A percentile compares a stretch with the other conserved stretches of the same genome.
Conservation (phyloP, 2,797 vertebrate species). For the Hipposideros larvatus region DNA sequence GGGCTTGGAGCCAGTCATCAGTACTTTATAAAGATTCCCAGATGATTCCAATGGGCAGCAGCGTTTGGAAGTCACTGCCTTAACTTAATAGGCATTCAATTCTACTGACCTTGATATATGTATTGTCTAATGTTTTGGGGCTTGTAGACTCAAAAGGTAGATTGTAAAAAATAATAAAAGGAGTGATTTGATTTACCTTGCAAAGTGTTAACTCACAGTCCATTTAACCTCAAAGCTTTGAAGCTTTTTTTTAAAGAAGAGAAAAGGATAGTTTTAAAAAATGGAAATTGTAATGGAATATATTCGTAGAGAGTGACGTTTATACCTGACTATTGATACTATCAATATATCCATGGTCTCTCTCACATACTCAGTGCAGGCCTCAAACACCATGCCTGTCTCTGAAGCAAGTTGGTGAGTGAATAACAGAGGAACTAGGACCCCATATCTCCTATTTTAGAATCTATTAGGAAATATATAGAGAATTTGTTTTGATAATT, state of each 20-base stretch:
- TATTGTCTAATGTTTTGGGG: background rate
- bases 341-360: background rate
- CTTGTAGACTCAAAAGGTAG: background rate
- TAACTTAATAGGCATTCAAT: background rate
- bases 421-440: background rate
- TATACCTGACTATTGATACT: background rate
- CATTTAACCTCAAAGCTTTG: background rate
- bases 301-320: background rate
- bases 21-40: background rate
- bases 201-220: background rate
- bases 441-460: background rate
- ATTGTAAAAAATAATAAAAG: background rate
- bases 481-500: constrained; percentile 45
- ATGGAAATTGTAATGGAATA: background rate
- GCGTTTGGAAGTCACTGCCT: background rate
- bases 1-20: background rate
- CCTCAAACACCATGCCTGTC: background rate
- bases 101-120: background rate
- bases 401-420: background rate
- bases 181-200: constrained; percentile 12
- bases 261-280: constrained; percentile 34
- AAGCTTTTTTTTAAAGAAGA: background rate
- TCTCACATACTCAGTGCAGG: background rate
- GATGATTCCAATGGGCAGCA: background rate
- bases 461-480: background rate